Conservation (phyloP, 2,113 vertebrate species). For the Apus apus region DNA sequence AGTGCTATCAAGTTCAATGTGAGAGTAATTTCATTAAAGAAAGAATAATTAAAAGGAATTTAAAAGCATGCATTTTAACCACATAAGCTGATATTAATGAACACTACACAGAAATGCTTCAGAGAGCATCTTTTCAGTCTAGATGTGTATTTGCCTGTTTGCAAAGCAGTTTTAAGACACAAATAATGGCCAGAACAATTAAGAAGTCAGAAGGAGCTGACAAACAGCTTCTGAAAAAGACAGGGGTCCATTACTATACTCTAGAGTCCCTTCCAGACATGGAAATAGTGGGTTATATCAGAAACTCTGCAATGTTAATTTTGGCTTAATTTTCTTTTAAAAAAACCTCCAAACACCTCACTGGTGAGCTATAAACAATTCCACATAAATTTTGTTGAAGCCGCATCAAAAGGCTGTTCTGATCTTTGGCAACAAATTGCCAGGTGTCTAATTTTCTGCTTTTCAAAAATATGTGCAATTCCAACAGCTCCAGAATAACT, state of each 20-base stretch:
- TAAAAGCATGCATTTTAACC: background rate
- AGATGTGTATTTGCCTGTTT: background rate
- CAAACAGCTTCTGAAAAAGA: background rate
- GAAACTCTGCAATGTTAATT: background rate
- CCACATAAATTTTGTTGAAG: background rate
- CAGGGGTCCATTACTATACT: rapidly evolving
- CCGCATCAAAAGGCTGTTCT: background rate
- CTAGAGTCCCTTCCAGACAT: background rate
- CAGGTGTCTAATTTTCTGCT: background rate
- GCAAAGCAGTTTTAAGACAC: background rate
- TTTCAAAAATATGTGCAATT: background rate
- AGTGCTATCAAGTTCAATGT: background rate
- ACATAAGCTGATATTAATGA: background rate
- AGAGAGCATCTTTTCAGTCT: background rate
- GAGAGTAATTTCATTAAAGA: background rate
- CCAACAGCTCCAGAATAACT: background rate
- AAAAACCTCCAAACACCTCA: background rate
- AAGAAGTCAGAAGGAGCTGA: background rate
- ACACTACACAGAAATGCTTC: background rate
- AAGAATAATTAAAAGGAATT: background rate
- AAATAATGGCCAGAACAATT: background rate
- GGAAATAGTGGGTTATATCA: background rate
- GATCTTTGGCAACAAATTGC: background rate
- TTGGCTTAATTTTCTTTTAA: background rate
- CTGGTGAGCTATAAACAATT: background rate